Conservation (phyloP, 2,888 invertebrate genomes). For the Philereme vetulata region DNA sequence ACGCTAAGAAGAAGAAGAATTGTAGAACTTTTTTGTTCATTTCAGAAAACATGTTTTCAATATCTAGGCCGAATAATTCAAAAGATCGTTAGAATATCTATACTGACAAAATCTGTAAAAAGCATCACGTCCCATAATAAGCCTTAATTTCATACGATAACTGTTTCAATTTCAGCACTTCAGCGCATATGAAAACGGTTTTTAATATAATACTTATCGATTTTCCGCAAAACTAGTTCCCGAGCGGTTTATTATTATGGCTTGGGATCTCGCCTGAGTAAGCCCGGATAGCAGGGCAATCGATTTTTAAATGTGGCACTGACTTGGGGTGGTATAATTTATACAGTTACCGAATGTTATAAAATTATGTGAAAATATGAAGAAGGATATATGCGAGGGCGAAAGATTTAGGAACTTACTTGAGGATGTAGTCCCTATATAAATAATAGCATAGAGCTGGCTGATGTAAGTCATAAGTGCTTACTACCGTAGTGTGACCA, state of each 20-base stretch:
- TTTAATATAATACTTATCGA: conserved; percentile 48
- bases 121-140: background rate
- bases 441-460: too few relatives aligned
- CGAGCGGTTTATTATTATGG: conserved; percentile 51
- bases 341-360: conserved; percentile 3
- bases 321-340: conserved; percentile 25
- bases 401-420: background rate
- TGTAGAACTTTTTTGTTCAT: too few relatives aligned
- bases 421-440: too few relatives aligned
- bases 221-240: conserved; percentile 45
- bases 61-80: too few relatives aligned
- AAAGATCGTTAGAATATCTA: too few relatives aligned
- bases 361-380: background rate
- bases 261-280: conserved; percentile 49
- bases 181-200: conserved; percentile 45
- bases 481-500: too few relatives aligned
- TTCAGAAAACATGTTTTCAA: too few relatives aligned
- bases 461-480: too few relatives aligned
- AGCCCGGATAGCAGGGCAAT: conserved; percentile 51
- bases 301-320: conserved; percentile 48
- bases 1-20: too few relatives aligned
- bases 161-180: conserved; percentile 31
- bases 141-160: conserved; percentile 6
- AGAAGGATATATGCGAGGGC: too few relatives aligned
- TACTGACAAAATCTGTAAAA: too few relatives aligned